These are phyloP conservation scores for Pyrocephalus nanus DNA, from an alignment of 2,797 vertebrate genomes.

Conservation along the genomic window DNA sequence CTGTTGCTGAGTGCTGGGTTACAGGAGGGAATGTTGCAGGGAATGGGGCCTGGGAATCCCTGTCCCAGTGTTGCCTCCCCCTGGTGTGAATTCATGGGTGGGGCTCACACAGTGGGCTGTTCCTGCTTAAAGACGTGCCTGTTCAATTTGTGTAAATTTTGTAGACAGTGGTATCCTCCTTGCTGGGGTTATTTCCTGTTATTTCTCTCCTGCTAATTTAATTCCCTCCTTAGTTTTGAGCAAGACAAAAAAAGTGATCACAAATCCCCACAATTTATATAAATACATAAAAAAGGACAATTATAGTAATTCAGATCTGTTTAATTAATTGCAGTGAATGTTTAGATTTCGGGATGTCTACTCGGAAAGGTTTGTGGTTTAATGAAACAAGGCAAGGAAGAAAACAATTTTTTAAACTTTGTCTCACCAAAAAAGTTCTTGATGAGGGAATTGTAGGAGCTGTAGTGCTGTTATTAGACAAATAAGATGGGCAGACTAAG, in stretches of 20 bases:
- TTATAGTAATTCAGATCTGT: not conserved
- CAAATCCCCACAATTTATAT: not conserved
- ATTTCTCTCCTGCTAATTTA: not conserved
- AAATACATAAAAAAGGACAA: not conserved
- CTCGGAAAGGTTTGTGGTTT: not conserved
- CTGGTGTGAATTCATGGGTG: not conserved
- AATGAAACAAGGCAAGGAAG: not conserved
- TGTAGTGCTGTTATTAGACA: not conserved
- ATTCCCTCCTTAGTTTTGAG: not conserved
- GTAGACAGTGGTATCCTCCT: not conserved
- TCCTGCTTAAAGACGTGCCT: not conserved
- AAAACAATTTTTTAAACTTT: not conserved
- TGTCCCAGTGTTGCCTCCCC: fast-evolving
- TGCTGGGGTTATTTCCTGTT: not conserved
- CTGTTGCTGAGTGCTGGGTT: fast-evolving
- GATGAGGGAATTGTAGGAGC: not conserved
- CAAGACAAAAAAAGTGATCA: not conserved
- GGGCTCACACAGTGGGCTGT: not conserved
- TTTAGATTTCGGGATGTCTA: not conserved
- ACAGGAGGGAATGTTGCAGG: fast-evolving
- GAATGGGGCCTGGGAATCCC: too few relatives aligned
- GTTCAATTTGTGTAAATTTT: not conserved
- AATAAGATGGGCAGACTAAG: not conserved
- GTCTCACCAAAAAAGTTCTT: not conserved
- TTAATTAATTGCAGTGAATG: not conserved